Conservation (phyloP, 2,888 invertebrate species). For the Chrysolina americana region DNA sequence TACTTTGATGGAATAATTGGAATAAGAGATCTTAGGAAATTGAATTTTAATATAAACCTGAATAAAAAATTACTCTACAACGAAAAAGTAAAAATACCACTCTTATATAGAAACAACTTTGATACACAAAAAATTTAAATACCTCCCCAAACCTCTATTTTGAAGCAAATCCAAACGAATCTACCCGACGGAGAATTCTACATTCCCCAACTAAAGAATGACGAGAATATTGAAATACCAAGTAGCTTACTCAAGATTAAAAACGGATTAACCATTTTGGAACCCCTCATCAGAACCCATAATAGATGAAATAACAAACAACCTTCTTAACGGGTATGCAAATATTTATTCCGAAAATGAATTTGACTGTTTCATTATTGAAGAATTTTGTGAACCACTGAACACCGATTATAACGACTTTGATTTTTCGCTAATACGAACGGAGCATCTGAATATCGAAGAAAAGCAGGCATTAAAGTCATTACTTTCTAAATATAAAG, state of each 20-base stretch:
- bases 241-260: not conserved
- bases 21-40: too few species aligned
- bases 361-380: not conserved
- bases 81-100: too few species aligned
- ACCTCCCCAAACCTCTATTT: not conserved
- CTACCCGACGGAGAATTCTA: not conserved
- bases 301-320: not conserved
- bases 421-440: not conserved
- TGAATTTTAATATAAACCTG: too few species aligned
- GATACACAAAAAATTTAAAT: too few species aligned
- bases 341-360: constrained; percentile 6
- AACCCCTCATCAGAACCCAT: not conserved
- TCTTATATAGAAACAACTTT: too few species aligned
- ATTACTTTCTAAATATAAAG: constrained; percentile 26
- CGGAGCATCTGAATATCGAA: constrained; percentile 30
- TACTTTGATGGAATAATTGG: too few species aligned
- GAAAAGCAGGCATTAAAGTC: constrained; percentile 23
- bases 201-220: not conserved
- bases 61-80: too few species aligned
- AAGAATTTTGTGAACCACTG: not conserved
- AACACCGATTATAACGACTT: not conserved
- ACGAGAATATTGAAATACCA: not conserved
- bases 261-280: too few species aligned
- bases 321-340: not conserved
- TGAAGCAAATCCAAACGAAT: not conserved